Percentiles rank a stretch among this genome's conserved stretches.
Conservation (phyloP, 2,113 vertebrate genomes). For the Trochalopteron elliotii region DNA sequence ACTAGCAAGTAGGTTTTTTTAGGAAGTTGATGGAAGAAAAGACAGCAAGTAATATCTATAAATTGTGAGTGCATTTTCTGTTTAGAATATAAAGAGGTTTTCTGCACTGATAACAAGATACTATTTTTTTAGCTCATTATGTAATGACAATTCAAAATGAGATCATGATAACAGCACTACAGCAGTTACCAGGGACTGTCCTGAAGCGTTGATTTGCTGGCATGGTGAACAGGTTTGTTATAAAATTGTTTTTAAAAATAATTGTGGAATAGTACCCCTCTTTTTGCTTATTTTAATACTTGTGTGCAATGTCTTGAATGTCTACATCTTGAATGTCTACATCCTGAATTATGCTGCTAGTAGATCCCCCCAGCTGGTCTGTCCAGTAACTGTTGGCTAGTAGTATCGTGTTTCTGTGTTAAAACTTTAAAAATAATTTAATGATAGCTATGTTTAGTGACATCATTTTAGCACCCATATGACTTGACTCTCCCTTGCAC, state of each 20-base stretch:
- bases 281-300: conserved; percentile 56
- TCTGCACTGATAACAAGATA: neutral
- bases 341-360: neutral
- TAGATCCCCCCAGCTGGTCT: conserved; percentile 11
- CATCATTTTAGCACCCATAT: conserved; percentile 12
- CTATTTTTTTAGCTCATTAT: neutral
- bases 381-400: neutral
- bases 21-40: neutral
- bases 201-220: neutral
- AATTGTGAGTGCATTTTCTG: neutral
- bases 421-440: conserved; percentile 49
- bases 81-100: neutral
- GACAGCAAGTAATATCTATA: neutral
- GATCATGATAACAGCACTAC: neutral
- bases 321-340: neutral
- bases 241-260: conserved; percentile 47
- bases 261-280: conserved; percentile 1
- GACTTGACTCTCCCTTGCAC: neutral
- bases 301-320: neutral
- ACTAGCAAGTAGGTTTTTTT: neutral
- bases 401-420: neutral
- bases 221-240: neutral
- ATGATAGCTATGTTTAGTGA: conserved; percentile 40
- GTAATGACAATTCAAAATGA: conserved; percentile 1
- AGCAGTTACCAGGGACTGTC: neutral